Conservation (phyloP, 2,888 invertebrate species). For the Limnephilus auricula region DNA sequence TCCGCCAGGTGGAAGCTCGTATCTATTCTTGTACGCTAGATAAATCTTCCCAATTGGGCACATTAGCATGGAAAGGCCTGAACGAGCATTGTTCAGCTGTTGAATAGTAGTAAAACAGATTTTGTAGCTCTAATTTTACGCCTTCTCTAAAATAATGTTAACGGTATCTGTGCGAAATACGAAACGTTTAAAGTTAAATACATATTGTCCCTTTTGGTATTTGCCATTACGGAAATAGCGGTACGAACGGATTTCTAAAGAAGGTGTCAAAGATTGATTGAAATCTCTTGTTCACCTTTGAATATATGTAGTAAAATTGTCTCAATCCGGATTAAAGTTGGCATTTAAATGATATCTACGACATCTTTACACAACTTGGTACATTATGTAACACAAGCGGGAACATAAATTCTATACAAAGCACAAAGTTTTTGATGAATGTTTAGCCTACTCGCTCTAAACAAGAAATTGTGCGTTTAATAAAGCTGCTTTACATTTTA, state of each 20-base stretch:
- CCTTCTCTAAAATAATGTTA: neutral
- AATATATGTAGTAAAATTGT: neutral
- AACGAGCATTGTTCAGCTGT: neutral
- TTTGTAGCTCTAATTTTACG: conserved; percentile 6
- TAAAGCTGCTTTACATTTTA: neutral
- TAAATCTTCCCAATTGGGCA: conserved; percentile 33
- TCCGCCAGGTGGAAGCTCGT: conserved; percentile 29
- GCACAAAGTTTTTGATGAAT: neutral
- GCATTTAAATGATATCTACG: neutral
- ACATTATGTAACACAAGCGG: neutral
- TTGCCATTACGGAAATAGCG: neutral
- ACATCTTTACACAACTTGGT: neutral
- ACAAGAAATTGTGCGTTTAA: neutral
- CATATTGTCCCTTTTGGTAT: neutral
- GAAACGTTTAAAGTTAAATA: neutral
- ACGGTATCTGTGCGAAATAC: neutral
- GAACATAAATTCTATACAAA: neutral
- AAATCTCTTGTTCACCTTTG: neutral
- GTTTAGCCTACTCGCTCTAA: neutral
- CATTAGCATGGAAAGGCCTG: conserved; percentile 8
- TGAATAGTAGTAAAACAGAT: conserved; percentile 15
- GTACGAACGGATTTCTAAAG: neutral
- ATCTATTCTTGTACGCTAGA: neutral
- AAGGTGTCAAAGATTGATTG: neutral
- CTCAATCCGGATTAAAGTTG: neutral